phyloP scores from a whole-genome alignment of 2,113 vertebrate genomes.

The Arenaria interpres region DNA sequence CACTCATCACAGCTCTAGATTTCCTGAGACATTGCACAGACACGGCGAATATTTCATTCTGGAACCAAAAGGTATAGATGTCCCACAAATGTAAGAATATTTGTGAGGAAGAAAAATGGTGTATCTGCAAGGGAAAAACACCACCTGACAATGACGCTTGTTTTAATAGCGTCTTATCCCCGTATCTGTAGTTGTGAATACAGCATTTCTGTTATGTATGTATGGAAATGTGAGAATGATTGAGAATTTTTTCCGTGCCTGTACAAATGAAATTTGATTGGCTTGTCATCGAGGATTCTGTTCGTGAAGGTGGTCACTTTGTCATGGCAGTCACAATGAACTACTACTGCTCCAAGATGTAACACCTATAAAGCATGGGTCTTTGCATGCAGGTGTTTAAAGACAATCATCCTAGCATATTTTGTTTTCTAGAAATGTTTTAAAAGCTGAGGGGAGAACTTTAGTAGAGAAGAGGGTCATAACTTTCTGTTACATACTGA shows the following conservation, averaged over 20 bases:
- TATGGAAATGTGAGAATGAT: constrained; percentile 33
- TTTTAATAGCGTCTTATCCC: constrained; percentile 35
- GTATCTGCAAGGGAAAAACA: neutral
- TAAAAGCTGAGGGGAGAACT: neutral
- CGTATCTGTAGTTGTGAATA: constrained; percentile 9
- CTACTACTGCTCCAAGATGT: constrained; percentile 12
- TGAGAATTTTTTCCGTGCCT: constrained; percentile 40
- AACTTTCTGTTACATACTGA: neutral
- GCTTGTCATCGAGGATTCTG: constrained; percentile 15
- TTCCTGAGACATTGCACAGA: neutral
- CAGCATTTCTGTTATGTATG: constrained; percentile 30
- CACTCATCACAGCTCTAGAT: neutral
- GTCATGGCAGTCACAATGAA: constrained; percentile 20
- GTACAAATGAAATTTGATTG: constrained; percentile 67
- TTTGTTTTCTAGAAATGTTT: constrained; percentile 30
- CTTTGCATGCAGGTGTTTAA: constrained; percentile 10
- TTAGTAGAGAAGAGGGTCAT: neutral
- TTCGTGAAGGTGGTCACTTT: constrained; percentile 32
- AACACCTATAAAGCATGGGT: constrained; percentile 22
- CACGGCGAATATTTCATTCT: neutral
- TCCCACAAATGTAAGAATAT: neutral
- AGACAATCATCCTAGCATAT: neutral
- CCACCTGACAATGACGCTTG: constrained; percentile 29
- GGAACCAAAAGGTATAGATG: neutral
- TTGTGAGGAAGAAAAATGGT: neutral